Conservation (phyloP, 2,797 vertebrate genomes). For the Morelia viridis region DNA sequence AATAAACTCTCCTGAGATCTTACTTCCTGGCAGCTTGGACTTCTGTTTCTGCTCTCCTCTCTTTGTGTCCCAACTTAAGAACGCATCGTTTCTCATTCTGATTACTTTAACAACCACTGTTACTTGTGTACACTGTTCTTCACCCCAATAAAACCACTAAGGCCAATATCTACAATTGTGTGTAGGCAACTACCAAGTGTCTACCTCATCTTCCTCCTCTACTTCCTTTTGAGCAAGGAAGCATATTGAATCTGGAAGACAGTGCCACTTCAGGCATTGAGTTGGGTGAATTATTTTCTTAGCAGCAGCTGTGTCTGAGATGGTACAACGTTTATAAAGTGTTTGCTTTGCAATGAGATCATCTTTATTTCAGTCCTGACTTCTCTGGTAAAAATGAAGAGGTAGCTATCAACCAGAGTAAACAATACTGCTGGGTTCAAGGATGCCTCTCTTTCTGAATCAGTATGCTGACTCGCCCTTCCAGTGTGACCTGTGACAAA, state of each 20-base stretch:
- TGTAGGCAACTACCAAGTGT: not conserved
- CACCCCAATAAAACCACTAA: not conserved
- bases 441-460: not conserved
- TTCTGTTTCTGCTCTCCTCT: not conserved
- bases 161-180: not conserved
- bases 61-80: not conserved
- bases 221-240: not conserved
- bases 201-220: not conserved
- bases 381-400: not conserved
- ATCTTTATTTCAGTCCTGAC: not conserved
- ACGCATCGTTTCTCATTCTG: not conserved
- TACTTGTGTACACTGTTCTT: not conserved
- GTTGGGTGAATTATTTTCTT: not conserved
- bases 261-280: not conserved
- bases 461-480: not conserved
- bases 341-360: not conserved
- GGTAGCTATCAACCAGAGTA: not conserved
- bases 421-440: not conserved
- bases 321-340: not conserved
- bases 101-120: not conserved
- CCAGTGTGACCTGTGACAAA: not conserved
- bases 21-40: not conserved
- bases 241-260: not conserved
- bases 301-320: not conserved
- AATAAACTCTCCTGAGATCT: not conserved